These are phyloP conservation scores for Conomelus anceps DNA, from an alignment of 2,888 invertebrate genomes.

Conservation along the genomic window DNA sequence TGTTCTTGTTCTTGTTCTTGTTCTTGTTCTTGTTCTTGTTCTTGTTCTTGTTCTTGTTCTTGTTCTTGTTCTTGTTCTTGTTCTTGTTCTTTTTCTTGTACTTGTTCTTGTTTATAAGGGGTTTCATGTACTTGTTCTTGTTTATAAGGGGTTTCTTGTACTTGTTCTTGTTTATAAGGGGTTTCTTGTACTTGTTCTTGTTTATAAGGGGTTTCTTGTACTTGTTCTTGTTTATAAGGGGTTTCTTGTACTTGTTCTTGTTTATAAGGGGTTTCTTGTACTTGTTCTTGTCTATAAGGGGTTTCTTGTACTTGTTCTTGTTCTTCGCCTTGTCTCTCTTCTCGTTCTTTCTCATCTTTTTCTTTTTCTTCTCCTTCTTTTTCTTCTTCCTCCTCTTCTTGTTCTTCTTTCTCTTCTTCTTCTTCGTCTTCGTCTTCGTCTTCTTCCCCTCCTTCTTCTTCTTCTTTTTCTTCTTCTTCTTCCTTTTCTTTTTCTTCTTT, in stretches of 20 bases:
- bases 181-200: too few species aligned
- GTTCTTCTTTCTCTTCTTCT: not conserved
- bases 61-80: not conserved
- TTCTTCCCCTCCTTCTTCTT: not conserved
- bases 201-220: too few species aligned
- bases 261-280: too few species aligned
- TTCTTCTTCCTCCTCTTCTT: not conserved
- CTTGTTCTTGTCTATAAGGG: too few species aligned
- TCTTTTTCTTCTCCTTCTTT: not conserved
- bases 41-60: not conserved
- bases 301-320: not conserved
- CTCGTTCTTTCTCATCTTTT: not conserved
- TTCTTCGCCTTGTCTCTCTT: not conserved
- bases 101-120: too few species aligned
- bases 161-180: too few species aligned
- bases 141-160: too few species aligned
- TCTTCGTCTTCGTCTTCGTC: not conserved
- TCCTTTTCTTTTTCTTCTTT: not conserved
- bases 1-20: not conserved
- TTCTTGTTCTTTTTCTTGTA: too few species aligned
- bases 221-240: too few species aligned
- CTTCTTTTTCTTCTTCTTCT: not conserved
- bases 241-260: too few species aligned
- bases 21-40: not conserved
- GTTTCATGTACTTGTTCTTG: too few species aligned